Percentiles rank a stretch among this genome's conserved stretches.
phyloP scores from a whole-genome alignment of 2,113 vertebrate species.

The Etheostoma cragini region DNA sequence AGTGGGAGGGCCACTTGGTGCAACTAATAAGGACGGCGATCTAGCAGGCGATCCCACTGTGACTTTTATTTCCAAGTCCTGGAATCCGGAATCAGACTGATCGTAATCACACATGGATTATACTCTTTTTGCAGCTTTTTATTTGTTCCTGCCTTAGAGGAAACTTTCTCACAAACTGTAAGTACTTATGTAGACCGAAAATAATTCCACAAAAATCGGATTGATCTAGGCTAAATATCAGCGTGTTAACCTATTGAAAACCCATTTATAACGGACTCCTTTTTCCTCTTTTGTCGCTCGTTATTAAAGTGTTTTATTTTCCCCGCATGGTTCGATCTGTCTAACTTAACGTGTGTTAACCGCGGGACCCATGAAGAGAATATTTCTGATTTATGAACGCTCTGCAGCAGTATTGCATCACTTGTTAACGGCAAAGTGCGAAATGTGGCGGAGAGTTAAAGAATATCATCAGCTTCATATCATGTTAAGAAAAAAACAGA shows the following conservation, averaged over 20 bases:
- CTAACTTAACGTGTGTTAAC: conserved; percentile 36
- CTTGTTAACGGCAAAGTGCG: conserved; percentile 33
- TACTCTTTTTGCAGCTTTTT: conserved; percentile 61
- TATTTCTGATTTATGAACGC: conserved; percentile 53
- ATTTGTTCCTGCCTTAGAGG: conserved; percentile 61
- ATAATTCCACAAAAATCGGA: neutral
- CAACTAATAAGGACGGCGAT: conserved; percentile 97
- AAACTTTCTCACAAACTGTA: conserved; percentile 82
- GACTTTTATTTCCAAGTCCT: conserved; percentile 86
- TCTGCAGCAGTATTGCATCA: conserved; percentile 32
- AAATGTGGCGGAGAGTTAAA: neutral
- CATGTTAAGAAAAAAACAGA: conserved; percentile 39
- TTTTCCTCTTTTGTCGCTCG: conserved; percentile 1
- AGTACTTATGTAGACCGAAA: conserved; percentile 65
- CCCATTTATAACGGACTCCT: neutral
- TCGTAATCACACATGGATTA: conserved; percentile 79
- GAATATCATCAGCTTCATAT: neutral
- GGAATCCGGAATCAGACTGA: conserved; percentile 78
- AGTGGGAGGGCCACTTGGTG: conserved; percentile 97
- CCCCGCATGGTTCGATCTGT: conserved; percentile 6
- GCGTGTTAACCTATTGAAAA: neutral
- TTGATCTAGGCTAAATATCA: neutral
- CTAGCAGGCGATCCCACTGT: conserved; percentile 84
- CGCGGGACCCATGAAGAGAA: conserved; percentile 38
- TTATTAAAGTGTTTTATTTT: neutral